Base-by-base conservation (phyloP, 2,888 invertebrate genomes). In the Pyrgus malvae region DNA sequence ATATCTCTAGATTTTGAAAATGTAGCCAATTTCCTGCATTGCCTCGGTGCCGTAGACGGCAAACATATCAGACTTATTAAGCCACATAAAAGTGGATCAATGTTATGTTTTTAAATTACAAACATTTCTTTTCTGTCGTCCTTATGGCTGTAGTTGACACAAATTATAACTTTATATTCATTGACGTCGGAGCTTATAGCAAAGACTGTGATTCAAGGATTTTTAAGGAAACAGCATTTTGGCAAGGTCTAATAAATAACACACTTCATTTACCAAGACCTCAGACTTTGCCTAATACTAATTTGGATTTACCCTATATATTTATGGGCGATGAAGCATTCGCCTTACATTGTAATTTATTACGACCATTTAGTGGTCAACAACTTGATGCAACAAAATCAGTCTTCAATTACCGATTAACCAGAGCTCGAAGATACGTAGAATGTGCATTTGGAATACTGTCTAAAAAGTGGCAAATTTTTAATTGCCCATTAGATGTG, bases 61-160 rank as follows among this genome's bases (percentile, higher is more conserved):
- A 70, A 67, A 60, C 66, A 70, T 48, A 65, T 69, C 12, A 55
- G 66, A 57, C 21, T 68, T 25, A 63, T 62, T 35, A 63, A 63
- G 46, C 65, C 62, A 37, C 21, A 48, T 29, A 46, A 63, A 49
- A 60, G 63, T 62, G 66, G 66, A 41, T 67, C 65, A 23, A 58
- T 63, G 56, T n/a, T n/a, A n/a, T n/a, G n/a, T 63, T 60, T 56
- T 61, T 61, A 29, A 68, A 67, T 51, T 68, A 65, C 48, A 67
- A 65, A 55, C 53, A 57, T 44, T 59, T 51, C 42, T 58, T 64
- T 54, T 65, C 66, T 54, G 60, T 58, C 49, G 62, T 69, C 19
- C 58, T 68, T 29, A 57, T 68, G 59, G 67, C 66, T 7, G 58
- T 67, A 38, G 63, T 56, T 56, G 68, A 67, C 54, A 44, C 54